A percentile compares a stretch with the other conserved stretches of the same genome.
Evolutionary conservation across 2,113 vertebrate species (phyloP).

Genomic region (Pluvianellus socialis): DNA sequence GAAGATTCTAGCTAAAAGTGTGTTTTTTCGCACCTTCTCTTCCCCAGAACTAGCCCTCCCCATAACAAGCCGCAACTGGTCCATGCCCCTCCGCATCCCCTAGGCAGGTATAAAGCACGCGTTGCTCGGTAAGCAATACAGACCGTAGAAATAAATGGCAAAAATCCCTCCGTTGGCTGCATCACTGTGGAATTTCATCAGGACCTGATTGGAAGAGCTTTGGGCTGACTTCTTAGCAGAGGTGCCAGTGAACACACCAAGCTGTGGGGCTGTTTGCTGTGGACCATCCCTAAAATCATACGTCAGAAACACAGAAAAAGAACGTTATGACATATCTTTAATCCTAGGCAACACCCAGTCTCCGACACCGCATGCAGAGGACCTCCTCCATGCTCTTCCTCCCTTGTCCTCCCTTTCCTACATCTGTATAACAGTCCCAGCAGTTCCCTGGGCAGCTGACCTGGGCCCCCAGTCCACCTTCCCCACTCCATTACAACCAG

Average conservation of each 20-base stretch:
- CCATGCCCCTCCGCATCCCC: accelerated
- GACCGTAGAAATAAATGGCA: constrained; percentile 88
- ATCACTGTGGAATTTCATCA: constrained; percentile 91
- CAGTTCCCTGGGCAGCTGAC: not conserved
- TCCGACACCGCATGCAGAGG: accelerated
- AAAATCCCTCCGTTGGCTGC: constrained; percentile 89
- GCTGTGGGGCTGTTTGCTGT: constrained; percentile 86
- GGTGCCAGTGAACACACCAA: constrained; percentile 90
- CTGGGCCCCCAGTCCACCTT: not conserved
- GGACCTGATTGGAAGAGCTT: constrained; percentile 93
- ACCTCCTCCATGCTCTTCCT: not conserved
- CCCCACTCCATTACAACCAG: not conserved
- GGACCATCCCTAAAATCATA: constrained; percentile 85
- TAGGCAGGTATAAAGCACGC: accelerated
- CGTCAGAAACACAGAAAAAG: not conserved
- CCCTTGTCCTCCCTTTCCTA: not conserved
- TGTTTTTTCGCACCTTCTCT: not conserved
- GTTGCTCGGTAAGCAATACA: not conserved
- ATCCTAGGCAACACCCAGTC: not conserved
- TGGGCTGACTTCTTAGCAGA: constrained; percentile 84
- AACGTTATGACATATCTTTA: not conserved
- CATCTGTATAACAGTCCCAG: accelerated
- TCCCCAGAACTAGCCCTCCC: not conserved
- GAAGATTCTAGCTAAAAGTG: not conserved
- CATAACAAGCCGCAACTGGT: accelerated